These are phyloP conservation scores for Halichondria panicea DNA, from an alignment of 37 sponge, comb jelly and placozoan species.

Conservation along the genomic window DNA sequence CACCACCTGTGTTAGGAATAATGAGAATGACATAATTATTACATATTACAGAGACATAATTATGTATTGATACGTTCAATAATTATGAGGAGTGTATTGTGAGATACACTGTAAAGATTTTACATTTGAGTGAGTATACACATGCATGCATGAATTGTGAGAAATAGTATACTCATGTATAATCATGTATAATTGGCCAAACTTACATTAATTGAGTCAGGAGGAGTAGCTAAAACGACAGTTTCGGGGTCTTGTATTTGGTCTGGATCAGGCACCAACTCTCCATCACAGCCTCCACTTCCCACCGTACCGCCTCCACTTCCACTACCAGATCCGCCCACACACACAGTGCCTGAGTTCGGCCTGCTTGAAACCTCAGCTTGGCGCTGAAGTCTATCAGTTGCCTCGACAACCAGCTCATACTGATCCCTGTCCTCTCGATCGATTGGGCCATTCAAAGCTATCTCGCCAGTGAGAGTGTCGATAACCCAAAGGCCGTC, in stretches of 20 bases:
- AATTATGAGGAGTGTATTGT: background rate
- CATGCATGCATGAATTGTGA: no score
- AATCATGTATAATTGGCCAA: background rate
- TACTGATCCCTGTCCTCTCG: slow-evolving; percentile 33
- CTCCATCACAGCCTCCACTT: slow-evolving; percentile 10
- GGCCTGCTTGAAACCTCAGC: background rate
- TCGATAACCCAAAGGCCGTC: slow-evolving; percentile 48
- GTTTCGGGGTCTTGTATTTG: background rate
- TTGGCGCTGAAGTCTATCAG: slow-evolving; percentile 37
- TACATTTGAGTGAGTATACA: no score
- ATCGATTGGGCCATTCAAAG: slow-evolving; percentile 41
- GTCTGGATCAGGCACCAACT: slow-evolving; percentile 9
- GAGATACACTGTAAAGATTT: no score
- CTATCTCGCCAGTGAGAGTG: slow-evolving; percentile 32
- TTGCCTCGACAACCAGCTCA: slow-evolving; percentile 31
- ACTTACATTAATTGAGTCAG: background rate
- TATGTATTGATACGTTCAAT: background rate
- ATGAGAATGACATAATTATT: background rate
- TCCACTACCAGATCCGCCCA: background rate
- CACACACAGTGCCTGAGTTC: background rate
- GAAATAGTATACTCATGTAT: background rate
- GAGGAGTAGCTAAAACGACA: background rate
- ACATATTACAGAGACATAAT: background rate
- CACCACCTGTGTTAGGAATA: slow-evolving; percentile 23
- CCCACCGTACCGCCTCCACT: slow-evolving; percentile 10